Conservation (phyloP, 2,113 vertebrate species). For the Tragulus kanchil region DNA sequence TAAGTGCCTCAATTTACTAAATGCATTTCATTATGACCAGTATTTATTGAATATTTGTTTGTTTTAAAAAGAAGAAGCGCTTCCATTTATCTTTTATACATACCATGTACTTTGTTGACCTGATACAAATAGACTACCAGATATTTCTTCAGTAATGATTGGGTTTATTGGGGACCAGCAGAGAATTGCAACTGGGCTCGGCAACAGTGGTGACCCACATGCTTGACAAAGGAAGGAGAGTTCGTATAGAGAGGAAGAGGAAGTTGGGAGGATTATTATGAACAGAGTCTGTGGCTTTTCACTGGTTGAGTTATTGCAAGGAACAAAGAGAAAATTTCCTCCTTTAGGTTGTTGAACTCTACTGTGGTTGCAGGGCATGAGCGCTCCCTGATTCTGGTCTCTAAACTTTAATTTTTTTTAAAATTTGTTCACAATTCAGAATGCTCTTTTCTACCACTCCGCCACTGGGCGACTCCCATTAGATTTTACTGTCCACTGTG, state of each 20-base stretch:
- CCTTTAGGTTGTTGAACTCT: background rate
- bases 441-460: background rate
- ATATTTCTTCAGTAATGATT: background rate
- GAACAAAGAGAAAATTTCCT: background rate
- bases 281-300: background rate
- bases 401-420: background rate
- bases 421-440: background rate
- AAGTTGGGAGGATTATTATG: background rate
- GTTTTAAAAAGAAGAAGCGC: background rate
- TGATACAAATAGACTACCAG: background rate
- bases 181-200: background rate
- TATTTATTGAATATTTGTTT: background rate
- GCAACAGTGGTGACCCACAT: background rate
- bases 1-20: background rate
- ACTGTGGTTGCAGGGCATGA: background rate
- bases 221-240: background rate
- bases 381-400: background rate
- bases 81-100: background rate
- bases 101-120: background rate
- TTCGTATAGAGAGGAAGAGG: background rate
- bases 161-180: background rate
- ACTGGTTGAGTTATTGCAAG: background rate
- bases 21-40: background rate
- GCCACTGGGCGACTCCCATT: background rate
- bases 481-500: background rate